Percentiles rank a stretch among this genome's conserved stretches.
phyloP scores from a whole-genome alignment of 1,140 invertebrate species.

The Hetaerina americana region DNA sequence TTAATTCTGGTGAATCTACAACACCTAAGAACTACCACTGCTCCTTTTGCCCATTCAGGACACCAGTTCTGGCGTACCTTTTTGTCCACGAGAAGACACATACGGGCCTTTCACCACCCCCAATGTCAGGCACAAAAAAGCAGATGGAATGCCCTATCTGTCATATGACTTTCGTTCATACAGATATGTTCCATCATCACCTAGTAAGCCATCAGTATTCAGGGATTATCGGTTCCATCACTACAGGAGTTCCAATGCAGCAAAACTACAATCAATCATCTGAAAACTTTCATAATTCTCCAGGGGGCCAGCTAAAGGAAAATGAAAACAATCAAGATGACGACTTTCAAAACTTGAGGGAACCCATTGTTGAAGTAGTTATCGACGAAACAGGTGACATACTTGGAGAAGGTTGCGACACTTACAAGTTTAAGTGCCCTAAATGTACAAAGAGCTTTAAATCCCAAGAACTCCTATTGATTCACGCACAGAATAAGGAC shows the following conservation, averaged over 20 bases:
- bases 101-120: constrained; percentile 25
- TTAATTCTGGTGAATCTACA: constrained; percentile 9
- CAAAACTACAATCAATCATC: not conserved
- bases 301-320: not conserved
- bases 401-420: constrained; percentile 7
- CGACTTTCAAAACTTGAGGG: not conserved
- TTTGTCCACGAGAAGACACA: constrained; percentile 84
- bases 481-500: constrained; percentile 30
- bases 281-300: not conserved
- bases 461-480: constrained; percentile 25
- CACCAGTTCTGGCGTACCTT: constrained; percentile 72
- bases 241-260: not conserved
- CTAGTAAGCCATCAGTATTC: constrained; percentile 43
- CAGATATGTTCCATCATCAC: constrained; percentile 44
- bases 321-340: constrained; percentile 1
- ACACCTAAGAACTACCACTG: constrained; percentile 65
- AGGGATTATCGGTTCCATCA: constrained; percentile 26
- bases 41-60: constrained; percentile 78
- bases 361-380: constrained; percentile 7
- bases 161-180: constrained; percentile 37
- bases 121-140: constrained; percentile 18
- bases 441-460: constrained; percentile 33
- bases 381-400: constrained; percentile 13
- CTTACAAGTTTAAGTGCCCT: constrained; percentile 29
- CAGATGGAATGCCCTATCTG: constrained; percentile 44